phyloP scores from a whole-genome alignment of 2,888 invertebrate species.

The Thymelicus lineola region DNA sequence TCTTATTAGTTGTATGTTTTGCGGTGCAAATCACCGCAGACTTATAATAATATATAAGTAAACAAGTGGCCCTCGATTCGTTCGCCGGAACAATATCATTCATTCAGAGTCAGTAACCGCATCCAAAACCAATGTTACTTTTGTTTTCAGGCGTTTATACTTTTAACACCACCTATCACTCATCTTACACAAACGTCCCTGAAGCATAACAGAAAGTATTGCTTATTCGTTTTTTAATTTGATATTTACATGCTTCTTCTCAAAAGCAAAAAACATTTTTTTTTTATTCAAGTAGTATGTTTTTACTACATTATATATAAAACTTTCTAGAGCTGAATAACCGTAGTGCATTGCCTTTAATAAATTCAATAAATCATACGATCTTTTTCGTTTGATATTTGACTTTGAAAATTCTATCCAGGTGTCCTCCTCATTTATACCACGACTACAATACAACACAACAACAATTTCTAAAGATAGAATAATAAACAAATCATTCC shows the following conservation, averaged over 20 bases:
- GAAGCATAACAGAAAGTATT: too few species aligned
- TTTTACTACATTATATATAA: too few species aligned
- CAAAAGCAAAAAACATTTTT: too few species aligned
- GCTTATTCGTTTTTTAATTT: too few species aligned
- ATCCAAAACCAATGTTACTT: neutral
- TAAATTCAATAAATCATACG: constrained; percentile 60
- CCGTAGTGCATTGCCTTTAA: constrained; percentile 51
- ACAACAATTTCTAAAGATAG: constrained; percentile 39
- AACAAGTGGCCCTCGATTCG: constrained; percentile 32
- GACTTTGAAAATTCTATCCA: constrained; percentile 70
- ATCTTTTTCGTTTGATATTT: constrained; percentile 56
- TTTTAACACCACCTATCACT: too few species aligned
- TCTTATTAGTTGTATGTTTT: constrained; percentile 43
- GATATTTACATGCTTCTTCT: too few species aligned
- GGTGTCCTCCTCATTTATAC: constrained; percentile 52
- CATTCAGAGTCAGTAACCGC: neutral
- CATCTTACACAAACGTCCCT: too few species aligned
- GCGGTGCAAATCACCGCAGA: constrained; percentile 20
- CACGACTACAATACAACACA: constrained; percentile 10
- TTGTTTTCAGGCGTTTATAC: too few species aligned
- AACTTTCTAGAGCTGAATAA: constrained; percentile 40
- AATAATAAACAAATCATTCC: constrained; percentile 44
- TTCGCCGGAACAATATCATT: neutral
- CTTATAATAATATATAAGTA: neutral
- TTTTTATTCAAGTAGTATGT: too few species aligned